Conservation (phyloP, 2,888 invertebrate genomes). For the Philereme transversata region DNA sequence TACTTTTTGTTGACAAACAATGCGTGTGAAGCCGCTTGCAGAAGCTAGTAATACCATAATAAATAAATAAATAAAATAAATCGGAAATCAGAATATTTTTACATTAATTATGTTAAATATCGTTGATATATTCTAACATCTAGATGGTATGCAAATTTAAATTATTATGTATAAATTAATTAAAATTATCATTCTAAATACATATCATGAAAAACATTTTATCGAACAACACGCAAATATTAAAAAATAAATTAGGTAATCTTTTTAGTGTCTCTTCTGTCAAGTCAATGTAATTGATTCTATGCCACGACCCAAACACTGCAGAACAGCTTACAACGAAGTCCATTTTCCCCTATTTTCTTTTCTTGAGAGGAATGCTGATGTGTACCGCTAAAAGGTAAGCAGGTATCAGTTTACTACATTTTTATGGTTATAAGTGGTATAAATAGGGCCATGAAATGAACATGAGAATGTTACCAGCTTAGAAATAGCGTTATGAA, state of each 20-base stretch:
- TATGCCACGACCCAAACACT: slow-evolving; percentile 6
- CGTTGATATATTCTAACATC: too few species aligned
- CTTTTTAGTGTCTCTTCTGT: slow-evolving; percentile 10
- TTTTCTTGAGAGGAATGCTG: slow-evolving; percentile 26
- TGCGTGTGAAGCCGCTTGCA: too few species aligned
- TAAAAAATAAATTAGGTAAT: neutral
- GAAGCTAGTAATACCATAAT: too few species aligned
- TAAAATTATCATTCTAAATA: too few species aligned
- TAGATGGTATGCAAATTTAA: too few species aligned
- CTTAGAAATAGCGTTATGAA: neutral
- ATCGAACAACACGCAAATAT: too few species aligned
- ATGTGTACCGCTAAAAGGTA: slow-evolving; percentile 26
- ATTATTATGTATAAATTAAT: too few species aligned
- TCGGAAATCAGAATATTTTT: too few species aligned
- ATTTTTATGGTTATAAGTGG: slow-evolving; percentile 20
- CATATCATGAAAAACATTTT: too few species aligned
- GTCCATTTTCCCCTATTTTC: slow-evolving; percentile 27
- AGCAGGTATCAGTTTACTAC: slow-evolving; percentile 19
- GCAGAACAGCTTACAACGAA: slow-evolving; percentile 6
- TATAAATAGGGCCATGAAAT: slow-evolving; percentile 21
- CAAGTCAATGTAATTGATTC: neutral
- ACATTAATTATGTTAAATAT: too few species aligned
- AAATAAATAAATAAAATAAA: too few species aligned
- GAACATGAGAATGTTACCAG: slow-evolving; percentile 9
- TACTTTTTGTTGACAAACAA: too few species aligned